These are phyloP conservation scores for Orbicella faveolata DNA, from an alignment of 64 coral and sea anemone genomes.

Conservation along the genomic window DNA sequence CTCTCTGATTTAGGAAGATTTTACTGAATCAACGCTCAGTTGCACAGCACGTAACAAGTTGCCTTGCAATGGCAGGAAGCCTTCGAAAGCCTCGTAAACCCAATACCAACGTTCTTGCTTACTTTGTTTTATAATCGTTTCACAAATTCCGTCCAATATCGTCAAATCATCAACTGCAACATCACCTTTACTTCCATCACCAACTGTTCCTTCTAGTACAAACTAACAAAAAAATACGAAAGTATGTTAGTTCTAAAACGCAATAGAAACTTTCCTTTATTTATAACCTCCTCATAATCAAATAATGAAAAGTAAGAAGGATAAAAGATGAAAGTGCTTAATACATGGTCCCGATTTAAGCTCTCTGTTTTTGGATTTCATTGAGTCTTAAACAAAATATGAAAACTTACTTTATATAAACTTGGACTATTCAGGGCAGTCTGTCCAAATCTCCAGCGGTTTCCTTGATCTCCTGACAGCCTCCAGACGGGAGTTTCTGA, in stretches of 20 bases:
- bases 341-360: too few relatives aligned
- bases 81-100: too few relatives aligned
- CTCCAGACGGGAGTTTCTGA: constrained; percentile 23
- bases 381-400: too few relatives aligned
- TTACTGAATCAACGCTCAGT: too few relatives aligned
- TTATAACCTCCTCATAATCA: too few relatives aligned
- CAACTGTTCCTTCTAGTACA: neutral
- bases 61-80: too few relatives aligned
- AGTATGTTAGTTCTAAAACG: too few relatives aligned
- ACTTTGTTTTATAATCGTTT: neutral
- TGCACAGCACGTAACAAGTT: neutral
- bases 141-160: neutral
- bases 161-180: neutral
- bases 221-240: neutral
- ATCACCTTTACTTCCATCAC: neutral
- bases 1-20: too few relatives aligned
- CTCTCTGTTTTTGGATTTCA: too few relatives aligned
- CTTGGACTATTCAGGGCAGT: neutral
- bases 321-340: too few relatives aligned
- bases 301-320: too few relatives aligned
- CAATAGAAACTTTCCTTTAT: too few relatives aligned
- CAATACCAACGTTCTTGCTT: neutral
- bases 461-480: neutral
- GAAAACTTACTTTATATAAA: neutral
- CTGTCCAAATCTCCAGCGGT: constrained; percentile 33